Base-by-base conservation (phyloP, 2,888 invertebrate species). In the Drosophila nr. fundita region DNA sequence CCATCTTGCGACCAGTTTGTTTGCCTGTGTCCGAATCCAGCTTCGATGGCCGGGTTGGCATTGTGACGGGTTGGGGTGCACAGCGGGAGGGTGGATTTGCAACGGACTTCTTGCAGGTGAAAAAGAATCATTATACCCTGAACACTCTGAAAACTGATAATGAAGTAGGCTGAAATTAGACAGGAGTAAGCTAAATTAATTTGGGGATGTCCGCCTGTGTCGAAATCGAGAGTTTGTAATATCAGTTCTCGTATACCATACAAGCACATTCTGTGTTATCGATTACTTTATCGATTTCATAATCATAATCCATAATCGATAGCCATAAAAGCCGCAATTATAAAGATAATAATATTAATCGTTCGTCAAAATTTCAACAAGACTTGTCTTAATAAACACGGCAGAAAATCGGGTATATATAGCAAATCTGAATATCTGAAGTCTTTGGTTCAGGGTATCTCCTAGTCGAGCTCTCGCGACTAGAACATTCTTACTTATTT, bases 1-100 rank as follows among this genome's bases (percentile, higher is more conserved):
- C 94, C 8, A 91, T 94, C 10, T 91, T 97, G 59, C 94, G 95
- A 42, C 97, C 97, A 0, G 96, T 96, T 15, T 97, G 97, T 89
- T 91, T 97, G 74, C 96, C 97, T 0, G 92, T 94, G 0, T 48
- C 65, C 1, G 69, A 76, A 13, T 76, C 80, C 61, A 84, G 83
- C 29, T 92, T 89, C 50, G 80, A 84, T n/a, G 2, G 90, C 86
- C 0, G 80, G 86, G 29, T 63, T 75, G 83, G 94, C 1, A 93
- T 95, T 29, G 96, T 95, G 2, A 95, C 95, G 2, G 97, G 97
- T 2, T 97, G 97, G 97, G 96, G 96, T 2, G 95, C 96, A 10
- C 94, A 95, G 0, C 93, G 94, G 63, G 96, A 96, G 88, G 95
- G 95, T 18, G 97, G 96, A 0, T 92, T 94, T 8, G 94, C 95